A percentile compares a stretch with the other conserved stretches of the same genome.
Evolutionary conservation across 2,888 invertebrate species (phyloP).

Genomic region (Emmelina monodactyla): DNA sequence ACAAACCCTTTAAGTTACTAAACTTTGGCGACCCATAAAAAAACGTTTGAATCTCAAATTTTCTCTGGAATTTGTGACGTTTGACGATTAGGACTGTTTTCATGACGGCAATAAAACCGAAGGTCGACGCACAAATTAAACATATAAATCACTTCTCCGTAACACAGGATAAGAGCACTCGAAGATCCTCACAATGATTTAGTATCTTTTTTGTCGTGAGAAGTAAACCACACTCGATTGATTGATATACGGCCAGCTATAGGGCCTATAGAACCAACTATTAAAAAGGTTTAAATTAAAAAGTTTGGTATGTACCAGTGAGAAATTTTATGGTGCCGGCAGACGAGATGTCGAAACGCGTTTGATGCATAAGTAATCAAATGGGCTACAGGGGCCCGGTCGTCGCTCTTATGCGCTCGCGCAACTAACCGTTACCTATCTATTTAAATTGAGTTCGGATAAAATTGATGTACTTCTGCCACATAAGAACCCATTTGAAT

Average conservation of each 20-base stretch:
- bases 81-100: too few relatives aligned
- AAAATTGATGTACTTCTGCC: constrained; percentile 32
- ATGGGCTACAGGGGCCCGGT: constrained; percentile 36
- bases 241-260: constrained; percentile 27
- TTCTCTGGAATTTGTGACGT: too few relatives aligned
- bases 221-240: constrained; percentile 20
- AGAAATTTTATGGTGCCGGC: constrained; percentile 21
- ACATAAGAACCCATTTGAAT: constrained; percentile 12
- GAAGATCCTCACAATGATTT: constrained; percentile 3
- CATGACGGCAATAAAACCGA: background rate
- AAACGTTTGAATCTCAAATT: too few relatives aligned
- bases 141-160: background rate
- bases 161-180: background rate
- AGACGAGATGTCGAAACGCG: constrained; percentile 39
- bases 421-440: constrained; percentile 54
- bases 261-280: constrained; percentile 20
- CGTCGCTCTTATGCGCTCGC: constrained; percentile 55
- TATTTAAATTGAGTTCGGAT: constrained; percentile 55
- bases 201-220: constrained; percentile 8
- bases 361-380: constrained; percentile 59
- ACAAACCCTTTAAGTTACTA: too few relatives aligned
- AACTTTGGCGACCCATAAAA: too few relatives aligned
- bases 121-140: constrained; percentile 1
- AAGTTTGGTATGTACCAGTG: constrained; percentile 24
- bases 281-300: constrained; percentile 21